A percentile compares a stretch with the other conserved stretches of the same genome.
Evolutionary conservation across 1,140 invertebrate genomes (phyloP).

Genomic region (Asobara japonica): DNA sequence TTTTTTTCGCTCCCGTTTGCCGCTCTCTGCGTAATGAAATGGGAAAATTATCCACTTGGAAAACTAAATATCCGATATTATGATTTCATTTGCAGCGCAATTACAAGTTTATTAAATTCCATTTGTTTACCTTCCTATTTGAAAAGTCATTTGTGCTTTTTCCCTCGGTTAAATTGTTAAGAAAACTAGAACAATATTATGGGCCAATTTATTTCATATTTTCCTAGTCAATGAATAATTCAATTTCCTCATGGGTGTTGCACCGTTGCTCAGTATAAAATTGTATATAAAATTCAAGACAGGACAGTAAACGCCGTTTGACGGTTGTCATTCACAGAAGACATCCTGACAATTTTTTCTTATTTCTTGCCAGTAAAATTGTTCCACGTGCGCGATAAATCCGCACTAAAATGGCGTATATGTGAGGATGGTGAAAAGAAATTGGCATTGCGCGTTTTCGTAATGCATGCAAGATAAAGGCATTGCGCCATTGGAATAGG

Average conservation of each 20-base stretch:
- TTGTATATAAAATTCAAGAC: not conserved
- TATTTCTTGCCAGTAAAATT: not conserved
- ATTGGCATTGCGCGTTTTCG: too few species aligned
- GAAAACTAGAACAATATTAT: not conserved
- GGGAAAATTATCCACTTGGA: not conserved
- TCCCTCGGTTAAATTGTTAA: not conserved
- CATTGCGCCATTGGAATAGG: not conserved
- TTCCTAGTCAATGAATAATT: not conserved
- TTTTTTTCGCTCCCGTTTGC: not conserved
- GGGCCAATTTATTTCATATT: not conserved
- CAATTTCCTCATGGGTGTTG: not conserved
- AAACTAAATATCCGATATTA: not conserved
- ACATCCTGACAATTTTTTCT: not conserved
- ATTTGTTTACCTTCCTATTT: too few species aligned
- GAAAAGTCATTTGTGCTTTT: too few species aligned
- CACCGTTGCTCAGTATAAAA: not conserved
- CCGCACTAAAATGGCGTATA: too few species aligned
- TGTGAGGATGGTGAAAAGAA: too few species aligned
- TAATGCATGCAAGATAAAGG: too few species aligned
- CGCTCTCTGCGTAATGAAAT: not conserved
- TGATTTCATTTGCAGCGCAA: not conserved
- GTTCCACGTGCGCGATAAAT: too few species aligned
- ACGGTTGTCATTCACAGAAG: not conserved
- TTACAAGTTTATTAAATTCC: not conserved
- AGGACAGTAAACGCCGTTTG: not conserved